Conservation (phyloP, 2,888 invertebrate species). For the Eremobia ochroleuca region DNA sequence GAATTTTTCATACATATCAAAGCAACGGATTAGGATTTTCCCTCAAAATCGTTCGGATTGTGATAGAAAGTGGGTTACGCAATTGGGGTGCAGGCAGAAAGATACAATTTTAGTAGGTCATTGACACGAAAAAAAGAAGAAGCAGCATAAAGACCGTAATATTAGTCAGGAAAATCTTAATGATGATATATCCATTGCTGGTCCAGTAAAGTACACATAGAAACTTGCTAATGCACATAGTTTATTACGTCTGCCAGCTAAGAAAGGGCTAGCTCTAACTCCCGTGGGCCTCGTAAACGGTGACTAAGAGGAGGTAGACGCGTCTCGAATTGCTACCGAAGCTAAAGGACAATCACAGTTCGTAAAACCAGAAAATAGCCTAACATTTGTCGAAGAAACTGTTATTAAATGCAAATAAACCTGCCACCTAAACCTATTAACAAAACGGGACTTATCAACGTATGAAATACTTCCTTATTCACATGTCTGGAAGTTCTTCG, state of each 20-base stretch:
- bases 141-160: not conserved
- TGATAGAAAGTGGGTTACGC: not conserved
- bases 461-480: constrained; percentile 7
- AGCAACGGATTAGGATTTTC: not conserved
- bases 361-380: not conserved
- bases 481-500: not conserved
- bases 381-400: not conserved
- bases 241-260: not conserved
- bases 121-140: not conserved
- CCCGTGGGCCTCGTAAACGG: constrained; percentile 37
- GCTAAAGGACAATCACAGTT: constrained; percentile 14
- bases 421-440: not conserved
- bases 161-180: not conserved
- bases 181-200: not conserved
- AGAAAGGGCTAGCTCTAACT: constrained; percentile 4
- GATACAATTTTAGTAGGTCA: not conserved
- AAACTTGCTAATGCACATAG: constrained; percentile 8
- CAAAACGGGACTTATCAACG: constrained; percentile 3
- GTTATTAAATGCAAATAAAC: not conserved
- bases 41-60: not conserved
- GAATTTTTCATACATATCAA: not conserved
- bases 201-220: not conserved
- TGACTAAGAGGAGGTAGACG: constrained; percentile 17
- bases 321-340: constrained; percentile 8
- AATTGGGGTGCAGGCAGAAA: not conserved